Evolutionary conservation across 2,113 vertebrate genomes (phyloP).

Genomic region (Poicephalus meyeri): DNA sequence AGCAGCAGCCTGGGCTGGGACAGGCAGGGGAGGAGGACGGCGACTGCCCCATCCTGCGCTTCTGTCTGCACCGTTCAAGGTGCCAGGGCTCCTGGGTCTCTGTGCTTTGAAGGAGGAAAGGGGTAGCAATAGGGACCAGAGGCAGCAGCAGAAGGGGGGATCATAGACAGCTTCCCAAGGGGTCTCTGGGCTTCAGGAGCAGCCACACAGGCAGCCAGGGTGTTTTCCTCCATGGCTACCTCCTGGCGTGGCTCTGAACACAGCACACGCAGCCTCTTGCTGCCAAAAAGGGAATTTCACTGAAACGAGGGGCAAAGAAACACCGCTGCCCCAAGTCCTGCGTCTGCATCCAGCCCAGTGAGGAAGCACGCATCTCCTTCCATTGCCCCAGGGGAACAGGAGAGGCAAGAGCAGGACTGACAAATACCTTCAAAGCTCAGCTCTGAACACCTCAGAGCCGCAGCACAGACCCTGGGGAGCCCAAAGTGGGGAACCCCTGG

Average conservation of each 20-base stretch:
- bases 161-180: not conserved
- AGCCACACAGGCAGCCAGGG: not conserved
- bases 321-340: fast-evolving
- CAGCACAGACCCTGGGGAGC: fast-evolving
- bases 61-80: not conserved
- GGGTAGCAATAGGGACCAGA: not conserved
- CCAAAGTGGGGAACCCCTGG: not conserved
- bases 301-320: not conserved
- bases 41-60: not conserved
- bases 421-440: not conserved
- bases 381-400: not conserved
- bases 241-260: not conserved
- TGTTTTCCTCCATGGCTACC: not conserved
- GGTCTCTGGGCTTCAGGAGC: not conserved
- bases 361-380: not conserved
- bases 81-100: not conserved
- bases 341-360: not conserved
- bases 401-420: not conserved
- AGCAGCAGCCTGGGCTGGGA: not conserved
- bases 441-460: not conserved
- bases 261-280: fast-evolving
- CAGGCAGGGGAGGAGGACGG: fast-evolving
- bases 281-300: not conserved
- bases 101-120: not conserved
- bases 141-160: not conserved